A percentile compares a stretch with the other conserved stretches of the same genome.
phyloP scores from a whole-genome alignment of 2,113 vertebrate species.

The Saguinus imperator region DNA sequence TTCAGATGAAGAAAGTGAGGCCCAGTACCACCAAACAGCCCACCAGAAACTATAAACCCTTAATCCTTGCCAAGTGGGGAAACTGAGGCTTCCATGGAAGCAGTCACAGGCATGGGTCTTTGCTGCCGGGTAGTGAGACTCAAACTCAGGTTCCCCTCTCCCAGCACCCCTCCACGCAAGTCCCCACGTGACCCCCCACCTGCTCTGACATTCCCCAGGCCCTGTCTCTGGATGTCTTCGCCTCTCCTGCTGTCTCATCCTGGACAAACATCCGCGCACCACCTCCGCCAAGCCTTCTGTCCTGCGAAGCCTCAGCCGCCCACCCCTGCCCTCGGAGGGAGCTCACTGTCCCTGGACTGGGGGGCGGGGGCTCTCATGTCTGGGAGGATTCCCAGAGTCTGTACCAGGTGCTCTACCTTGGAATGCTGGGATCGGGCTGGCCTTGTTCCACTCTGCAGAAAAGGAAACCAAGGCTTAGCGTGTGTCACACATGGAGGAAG shows the following conservation, averaged over 20 bases:
- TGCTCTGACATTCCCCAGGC: constrained; percentile 51
- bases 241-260: neutral
- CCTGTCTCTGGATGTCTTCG: neutral
- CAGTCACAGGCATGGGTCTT: neutral
- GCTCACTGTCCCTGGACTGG: too few relatives aligned
- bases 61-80: neutral
- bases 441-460: neutral
- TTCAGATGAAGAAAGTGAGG: neutral
- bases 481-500: neutral
- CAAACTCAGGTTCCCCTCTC: neutral
- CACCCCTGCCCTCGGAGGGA: neutral
- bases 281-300: neutral
- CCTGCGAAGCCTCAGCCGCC: neutral
- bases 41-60: neutral
- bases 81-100: neutral
- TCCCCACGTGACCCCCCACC: neutral
- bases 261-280: constrained; percentile 61
- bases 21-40: neutral
- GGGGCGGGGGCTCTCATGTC: neutral
- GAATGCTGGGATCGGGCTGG: neutral
- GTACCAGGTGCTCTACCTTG: neutral
- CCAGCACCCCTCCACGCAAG: neutral
- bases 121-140: neutral
- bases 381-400: neutral
- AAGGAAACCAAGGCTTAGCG: neutral